phyloP scores from a whole-genome alignment of 2,113 vertebrate species.

The Sarotherodon lohbergeri region DNA sequence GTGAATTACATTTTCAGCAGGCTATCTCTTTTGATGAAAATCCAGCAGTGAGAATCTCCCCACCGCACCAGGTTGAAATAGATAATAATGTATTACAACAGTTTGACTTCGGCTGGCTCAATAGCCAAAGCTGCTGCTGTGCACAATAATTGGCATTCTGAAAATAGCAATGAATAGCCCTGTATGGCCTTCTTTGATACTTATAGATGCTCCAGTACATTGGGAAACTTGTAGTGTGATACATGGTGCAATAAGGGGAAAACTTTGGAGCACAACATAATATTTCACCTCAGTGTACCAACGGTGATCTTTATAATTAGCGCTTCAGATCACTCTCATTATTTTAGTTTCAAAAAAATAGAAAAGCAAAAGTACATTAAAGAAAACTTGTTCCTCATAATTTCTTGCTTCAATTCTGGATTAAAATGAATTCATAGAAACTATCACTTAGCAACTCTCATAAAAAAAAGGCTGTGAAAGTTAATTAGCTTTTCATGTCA shows the following conservation, averaged over 20 bases:
- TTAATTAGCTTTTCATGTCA: conserved; percentile 49
- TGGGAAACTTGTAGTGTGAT: conserved; percentile 6
- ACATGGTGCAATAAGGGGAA: neutral
- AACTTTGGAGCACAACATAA: neutral
- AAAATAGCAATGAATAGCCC: conserved; percentile 60
- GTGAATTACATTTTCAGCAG: conserved; percentile 67
- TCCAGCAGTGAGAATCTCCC: conserved; percentile 58
- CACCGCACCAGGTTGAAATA: conserved; percentile 44
- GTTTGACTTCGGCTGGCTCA: conserved; percentile 59
- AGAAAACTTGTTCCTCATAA: neutral
- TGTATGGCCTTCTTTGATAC: conserved; percentile 17
- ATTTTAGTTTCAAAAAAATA: neutral
- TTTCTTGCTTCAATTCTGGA: neutral
- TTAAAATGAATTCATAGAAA: neutral
- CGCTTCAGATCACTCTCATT: neutral
- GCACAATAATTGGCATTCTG: conserved; percentile 54
- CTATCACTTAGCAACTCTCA: conserved; percentile 7
- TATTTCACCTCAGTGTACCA: conserved; percentile 1
- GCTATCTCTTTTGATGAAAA: conserved; percentile 64
- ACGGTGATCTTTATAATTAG: neutral
- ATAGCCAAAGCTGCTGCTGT: conserved; percentile 58
- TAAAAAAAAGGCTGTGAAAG: conserved; percentile 24
- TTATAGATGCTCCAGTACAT: conserved; percentile 11
- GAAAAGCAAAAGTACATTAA: neutral
- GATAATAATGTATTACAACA: conserved; percentile 67